Evolutionary conservation across 53 echinoderm and acorn worm genomes (phyloP), one percentile per base, ranked within the genome.

Genomic region (Crossaster papposus): DNA sequence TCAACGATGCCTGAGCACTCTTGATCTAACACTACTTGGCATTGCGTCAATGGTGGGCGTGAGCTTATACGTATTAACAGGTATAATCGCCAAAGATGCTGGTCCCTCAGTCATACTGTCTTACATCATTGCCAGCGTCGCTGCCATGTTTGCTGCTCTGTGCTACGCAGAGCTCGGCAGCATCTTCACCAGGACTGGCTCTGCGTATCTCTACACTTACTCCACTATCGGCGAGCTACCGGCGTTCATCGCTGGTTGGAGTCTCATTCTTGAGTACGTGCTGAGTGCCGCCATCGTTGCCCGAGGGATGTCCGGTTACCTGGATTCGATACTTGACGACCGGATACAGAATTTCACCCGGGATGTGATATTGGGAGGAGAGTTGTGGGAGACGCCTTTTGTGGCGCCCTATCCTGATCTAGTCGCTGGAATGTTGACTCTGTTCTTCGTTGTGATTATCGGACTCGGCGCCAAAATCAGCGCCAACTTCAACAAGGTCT

Each of bases 241-340:
- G 89, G 95, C 95, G 7, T 94, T 95, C 81, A 50, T 95, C 12
- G 92, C 92, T 28, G 95, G 95, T 3, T 95, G 95, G 95, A 95
- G 92, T 79, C 23, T 95, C n/a, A 3, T 94, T 1, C 38, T 95
- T 18, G 95, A 95, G 50, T 94, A 95, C 80, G 14, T 95, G 14
- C 64, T 92, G 5, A n/a, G 80, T 26, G 52, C 70, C 3, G 93
- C 95, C 3, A 72, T 92, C 8, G 80, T 94, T 28, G 89, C 88
- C 8, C 76, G 89, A 2, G 89, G 90, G 5, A 90, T 90, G 75
- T 92, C 94, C 30, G 85, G 93, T 2, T 95, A 90, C 77, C 55
- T 95, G 36, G 89, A 95, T 80, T 90, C 88, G 0, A 52, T 95
- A 11, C 29, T 73, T 30, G 90, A 83, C 22, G 34, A 72, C 62